Percentiles rank a stretch among this genome's conserved stretches.
Conservation (phyloP, 2,113 vertebrate species). For the Meleagris gallopavo region DNA sequence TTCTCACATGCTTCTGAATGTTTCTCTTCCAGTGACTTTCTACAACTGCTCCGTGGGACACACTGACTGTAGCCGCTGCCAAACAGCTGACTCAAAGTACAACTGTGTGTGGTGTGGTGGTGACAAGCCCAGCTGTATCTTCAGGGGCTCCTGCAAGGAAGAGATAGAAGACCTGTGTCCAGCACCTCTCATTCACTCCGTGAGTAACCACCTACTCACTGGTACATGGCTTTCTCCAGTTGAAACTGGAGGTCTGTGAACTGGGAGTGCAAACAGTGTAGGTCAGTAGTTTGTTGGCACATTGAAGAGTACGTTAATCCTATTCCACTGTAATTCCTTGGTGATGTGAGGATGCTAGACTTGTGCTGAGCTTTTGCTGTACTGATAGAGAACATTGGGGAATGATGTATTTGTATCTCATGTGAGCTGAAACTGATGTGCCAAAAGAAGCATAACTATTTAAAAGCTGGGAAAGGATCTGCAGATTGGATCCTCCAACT, state of each 20-base stretch:
- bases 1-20: not conserved
- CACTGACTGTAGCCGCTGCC: constrained; percentile 94
- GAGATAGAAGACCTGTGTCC: constrained; percentile 88
- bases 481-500: not conserved
- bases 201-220: constrained; percentile 72
- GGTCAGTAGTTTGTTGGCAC: not conserved
- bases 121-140: constrained; percentile 83
- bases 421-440: not conserved
- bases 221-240: not conserved
- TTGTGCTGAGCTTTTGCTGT: not conserved
- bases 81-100: constrained; percentile 87
- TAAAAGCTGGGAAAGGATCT: not conserved
- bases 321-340: not conserved
- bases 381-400: not conserved
- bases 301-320: not conserved
- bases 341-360: not conserved
- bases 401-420: not conserved
- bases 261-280: not conserved
- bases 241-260: not conserved
- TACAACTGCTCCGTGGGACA: constrained; percentile 96
- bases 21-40: constrained; percentile 85
- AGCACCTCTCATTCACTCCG: constrained; percentile 89
- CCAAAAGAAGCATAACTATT: not conserved
- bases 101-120: constrained; percentile 94
- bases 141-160: constrained; percentile 84